A percentile compares a stretch with the other conserved stretches of the same genome.
Conservation (phyloP, 2,888 invertebrate genomes). For the Diplazon laetatorius region DNA sequence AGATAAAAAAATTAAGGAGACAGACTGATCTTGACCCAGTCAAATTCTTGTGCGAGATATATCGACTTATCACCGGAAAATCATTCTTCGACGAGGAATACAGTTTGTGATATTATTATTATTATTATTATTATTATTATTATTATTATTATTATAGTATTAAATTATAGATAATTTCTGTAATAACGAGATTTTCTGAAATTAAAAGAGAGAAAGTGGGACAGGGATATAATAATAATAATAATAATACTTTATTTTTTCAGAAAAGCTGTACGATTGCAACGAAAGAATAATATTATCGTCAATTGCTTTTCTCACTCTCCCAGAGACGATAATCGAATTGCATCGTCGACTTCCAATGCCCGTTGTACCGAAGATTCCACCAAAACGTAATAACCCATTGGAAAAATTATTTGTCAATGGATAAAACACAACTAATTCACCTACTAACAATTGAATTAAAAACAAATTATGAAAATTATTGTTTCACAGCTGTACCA, state of each 20-base stretch:
- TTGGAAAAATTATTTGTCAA: not conserved
- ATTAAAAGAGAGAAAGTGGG: too few relatives aligned
- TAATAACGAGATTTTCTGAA: not conserved
- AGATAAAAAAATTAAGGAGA: constrained; percentile 71
- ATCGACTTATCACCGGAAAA: constrained; percentile 74
- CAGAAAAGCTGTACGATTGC: constrained; percentile 75
- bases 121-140: constrained; percentile 2
- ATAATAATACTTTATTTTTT: constrained; percentile 5
- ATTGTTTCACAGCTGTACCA: constrained; percentile 68
- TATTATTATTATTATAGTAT: not conserved
- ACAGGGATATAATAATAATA: not conserved
- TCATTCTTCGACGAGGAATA: constrained; percentile 76
- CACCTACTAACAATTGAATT: not conserved
- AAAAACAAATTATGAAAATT: not conserved
- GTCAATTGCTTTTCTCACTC: constrained; percentile 77
- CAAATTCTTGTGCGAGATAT: constrained; percentile 76
- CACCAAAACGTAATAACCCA: constrained; percentile 76
- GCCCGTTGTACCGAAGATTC: constrained; percentile 65
- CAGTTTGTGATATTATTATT: constrained; percentile 68
- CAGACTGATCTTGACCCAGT: constrained; percentile 70
- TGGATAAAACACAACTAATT: not conserved
- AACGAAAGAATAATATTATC: constrained; percentile 78
- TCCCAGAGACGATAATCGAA: constrained; percentile 75
- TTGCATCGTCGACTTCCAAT: constrained; percentile 75
- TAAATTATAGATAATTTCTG: too few relatives aligned